Evolutionary conservation across 2,797 vertebrate species (phyloP).

Genomic region (Danio tinwini): DNA sequence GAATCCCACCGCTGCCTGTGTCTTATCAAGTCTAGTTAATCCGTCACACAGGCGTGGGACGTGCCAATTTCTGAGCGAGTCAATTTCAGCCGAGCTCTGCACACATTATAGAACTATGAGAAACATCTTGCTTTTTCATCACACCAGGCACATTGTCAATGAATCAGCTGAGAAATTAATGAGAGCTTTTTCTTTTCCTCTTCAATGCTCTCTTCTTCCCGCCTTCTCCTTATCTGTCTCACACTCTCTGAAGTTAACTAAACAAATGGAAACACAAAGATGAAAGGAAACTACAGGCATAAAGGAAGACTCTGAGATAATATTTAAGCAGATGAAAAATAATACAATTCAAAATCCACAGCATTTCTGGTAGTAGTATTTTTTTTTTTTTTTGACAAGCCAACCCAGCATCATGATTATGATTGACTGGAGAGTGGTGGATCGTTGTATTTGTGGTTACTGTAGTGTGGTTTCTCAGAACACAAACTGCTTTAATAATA

Average conservation of each 20-base stretch:
- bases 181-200: conserved; percentile 33
- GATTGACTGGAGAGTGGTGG: too few species aligned
- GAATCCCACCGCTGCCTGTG: conserved; percentile 25
- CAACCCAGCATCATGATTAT: too few species aligned
- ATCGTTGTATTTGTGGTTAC: too few species aligned
- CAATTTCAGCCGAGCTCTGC: conserved; percentile 41
- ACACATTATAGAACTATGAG: conserved; percentile 56
- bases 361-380: too few species aligned
- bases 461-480: too few species aligned
- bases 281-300: conserved; percentile 48
- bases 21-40: conserved; percentile 60
- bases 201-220: conserved; percentile 25
- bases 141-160: conserved; percentile 50
- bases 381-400: too few species aligned
- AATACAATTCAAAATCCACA: too few species aligned
- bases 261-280: conserved; percentile 45
- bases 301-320: conserved; percentile 41
- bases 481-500: too few species aligned
- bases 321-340: background rate
- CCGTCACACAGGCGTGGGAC: conserved; percentile 49
- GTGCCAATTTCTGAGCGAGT: conserved; percentile 48
- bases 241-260: conserved; percentile 53
- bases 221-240: conserved; percentile 44
- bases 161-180: conserved; percentile 53
- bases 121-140: conserved; percentile 56